Percentiles rank a stretch among this genome's conserved stretches.
Evolutionary conservation across 1,140 invertebrate species (phyloP).

Genomic region (Glossosoma conforme): DNA sequence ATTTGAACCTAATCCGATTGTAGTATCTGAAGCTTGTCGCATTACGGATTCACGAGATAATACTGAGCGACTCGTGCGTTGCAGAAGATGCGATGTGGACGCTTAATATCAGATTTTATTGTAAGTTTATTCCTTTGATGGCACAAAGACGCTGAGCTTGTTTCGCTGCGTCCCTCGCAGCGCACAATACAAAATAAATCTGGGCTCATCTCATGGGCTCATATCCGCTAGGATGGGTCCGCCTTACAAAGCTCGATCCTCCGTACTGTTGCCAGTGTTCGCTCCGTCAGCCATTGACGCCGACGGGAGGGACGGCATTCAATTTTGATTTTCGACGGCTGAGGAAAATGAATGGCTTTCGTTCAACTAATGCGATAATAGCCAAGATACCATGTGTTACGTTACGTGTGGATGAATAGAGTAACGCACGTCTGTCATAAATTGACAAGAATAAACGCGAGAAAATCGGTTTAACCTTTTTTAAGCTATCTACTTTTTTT

Average conservation of each 20-base stretch:
- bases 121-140: slow-evolving; percentile 33
- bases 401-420: too few species aligned
- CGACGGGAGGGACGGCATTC: too few species aligned
- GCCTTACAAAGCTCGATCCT: slow-evolving; percentile 21
- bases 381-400: too few species aligned
- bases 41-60: slow-evolving; percentile 11
- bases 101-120: slow-evolving; percentile 32
- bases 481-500: too few species aligned
- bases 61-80: slow-evolving; percentile 18
- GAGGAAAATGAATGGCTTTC: too few species aligned
- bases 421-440: too few species aligned
- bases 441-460: too few species aligned
- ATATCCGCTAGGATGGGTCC: slow-evolving; percentile 30
- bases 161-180: slow-evolving; percentile 12
- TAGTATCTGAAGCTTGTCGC: slow-evolving; percentile 13
- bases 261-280: slow-evolving; percentile 4
- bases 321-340: too few species aligned
- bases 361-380: too few species aligned
- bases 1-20: slow-evolving; percentile 18
- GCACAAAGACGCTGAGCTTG: slow-evolving; percentile 29
- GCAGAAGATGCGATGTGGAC: slow-evolving; percentile 11
- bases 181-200: slow-evolving; percentile 31
- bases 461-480: too few species aligned
- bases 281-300: neutral
- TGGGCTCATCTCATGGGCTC: slow-evolving; percentile 31